A percentile compares a stretch with the other conserved stretches of the same genome.
These are phyloP conservation scores for Oligia fasciuncula DNA, from an alignment of 2,888 invertebrate genomes.

Conservation along the genomic window DNA sequence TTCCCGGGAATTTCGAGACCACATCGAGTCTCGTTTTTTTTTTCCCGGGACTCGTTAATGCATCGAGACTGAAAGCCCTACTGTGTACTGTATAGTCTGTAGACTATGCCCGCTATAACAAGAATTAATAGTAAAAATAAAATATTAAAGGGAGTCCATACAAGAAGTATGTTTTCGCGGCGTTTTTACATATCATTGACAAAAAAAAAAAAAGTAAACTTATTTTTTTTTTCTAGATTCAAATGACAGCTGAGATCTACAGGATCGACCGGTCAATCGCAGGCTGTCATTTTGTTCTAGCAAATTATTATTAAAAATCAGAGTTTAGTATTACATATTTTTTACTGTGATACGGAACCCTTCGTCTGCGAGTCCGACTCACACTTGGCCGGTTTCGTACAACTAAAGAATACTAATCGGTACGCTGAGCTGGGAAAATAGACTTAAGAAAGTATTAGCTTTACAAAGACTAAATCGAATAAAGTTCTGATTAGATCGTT, in stretches of 20 bases:
- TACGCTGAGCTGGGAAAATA: conserved; percentile 44
- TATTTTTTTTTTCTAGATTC: no score
- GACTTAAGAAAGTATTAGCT: conserved; percentile 47
- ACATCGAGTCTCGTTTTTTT: no score
- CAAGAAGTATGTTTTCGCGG: not conserved
- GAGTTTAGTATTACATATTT: not conserved
- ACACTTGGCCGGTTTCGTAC: not conserved
- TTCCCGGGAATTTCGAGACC: no score
- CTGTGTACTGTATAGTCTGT: no score
- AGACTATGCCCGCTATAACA: not conserved
- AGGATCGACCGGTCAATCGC: no score
- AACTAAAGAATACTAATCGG: conserved; percentile 52
- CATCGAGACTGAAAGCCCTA: no score
- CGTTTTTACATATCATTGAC: not conserved
- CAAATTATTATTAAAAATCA: not conserved
- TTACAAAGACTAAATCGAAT: conserved; percentile 38
- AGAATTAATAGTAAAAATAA: not conserved
- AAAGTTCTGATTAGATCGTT: conserved; percentile 56
- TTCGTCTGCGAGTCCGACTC: not conserved
- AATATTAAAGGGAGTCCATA: not conserved
- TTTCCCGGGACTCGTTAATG: no score
- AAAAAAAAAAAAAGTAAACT: no score
- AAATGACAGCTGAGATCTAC: no score
- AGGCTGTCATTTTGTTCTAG: no score
- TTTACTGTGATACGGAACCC: no score